phyloP scores from a whole-genome alignment of 2,888 invertebrate species.

The Athalia circularis region DNA sequence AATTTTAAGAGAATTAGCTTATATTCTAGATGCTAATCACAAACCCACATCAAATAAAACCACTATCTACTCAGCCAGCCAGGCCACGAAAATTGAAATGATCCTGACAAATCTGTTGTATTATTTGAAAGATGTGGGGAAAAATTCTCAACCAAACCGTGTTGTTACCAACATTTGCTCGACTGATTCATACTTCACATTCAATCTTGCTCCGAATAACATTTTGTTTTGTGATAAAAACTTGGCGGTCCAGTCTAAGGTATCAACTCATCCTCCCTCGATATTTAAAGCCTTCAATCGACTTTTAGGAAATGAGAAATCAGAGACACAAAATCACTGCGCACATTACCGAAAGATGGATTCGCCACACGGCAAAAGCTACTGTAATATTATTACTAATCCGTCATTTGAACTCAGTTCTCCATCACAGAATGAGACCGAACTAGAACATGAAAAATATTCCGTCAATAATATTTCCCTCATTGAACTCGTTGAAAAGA shows the following conservation, averaged over 20 bases:
- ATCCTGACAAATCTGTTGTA: conserved; percentile 12
- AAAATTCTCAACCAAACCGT: neutral
- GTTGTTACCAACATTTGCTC: neutral
- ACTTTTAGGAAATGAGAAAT: neutral
- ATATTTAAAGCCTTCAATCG: neutral
- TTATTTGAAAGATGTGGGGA: neutral
- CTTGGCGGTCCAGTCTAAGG: neutral
- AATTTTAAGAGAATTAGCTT: conserved; percentile 1
- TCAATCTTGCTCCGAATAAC: conserved; percentile 15
- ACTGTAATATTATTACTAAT: conserved; percentile 29
- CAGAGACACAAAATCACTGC: neutral
- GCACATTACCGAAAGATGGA: neutral
- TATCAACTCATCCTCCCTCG: conserved; percentile 5
- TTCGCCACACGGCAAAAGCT: neutral
- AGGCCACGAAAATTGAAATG: neutral
- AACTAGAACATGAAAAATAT: conserved; percentile 2
- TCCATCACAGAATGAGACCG: neutral
- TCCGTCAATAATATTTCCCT: neutral
- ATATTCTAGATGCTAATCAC: neutral
- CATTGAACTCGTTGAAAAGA: neutral
- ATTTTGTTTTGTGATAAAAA: neutral
- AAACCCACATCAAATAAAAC: neutral
- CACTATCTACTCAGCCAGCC: neutral
- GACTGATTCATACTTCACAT: conserved; percentile 16
- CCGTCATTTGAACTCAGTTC: conserved; percentile 17